Conservation (phyloP, 2,113 vertebrate genomes). For the Sebastes schlegelii region DNA sequence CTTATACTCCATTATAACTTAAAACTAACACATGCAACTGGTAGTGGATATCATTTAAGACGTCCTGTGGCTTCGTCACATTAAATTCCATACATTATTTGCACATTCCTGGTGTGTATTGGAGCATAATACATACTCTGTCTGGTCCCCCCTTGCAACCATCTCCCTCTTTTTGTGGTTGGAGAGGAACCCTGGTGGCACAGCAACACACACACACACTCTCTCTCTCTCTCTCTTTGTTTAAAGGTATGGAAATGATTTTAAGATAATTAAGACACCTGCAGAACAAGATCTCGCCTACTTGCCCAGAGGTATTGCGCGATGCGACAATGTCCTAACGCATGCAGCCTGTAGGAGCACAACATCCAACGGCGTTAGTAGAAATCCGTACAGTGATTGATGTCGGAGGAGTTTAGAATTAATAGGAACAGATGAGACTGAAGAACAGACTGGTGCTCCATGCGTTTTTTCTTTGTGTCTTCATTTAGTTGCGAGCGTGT, state of each 20-base stretch:
- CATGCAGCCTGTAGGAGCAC: constrained; percentile 14
- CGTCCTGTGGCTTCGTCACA: not conserved
- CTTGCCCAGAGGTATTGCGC: not conserved
- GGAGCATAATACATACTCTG: not conserved
- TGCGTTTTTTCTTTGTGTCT: constrained; percentile 45
- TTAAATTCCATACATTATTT: not conserved
- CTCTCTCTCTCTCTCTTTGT: constrained; percentile 3
- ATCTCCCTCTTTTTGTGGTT: not conserved
- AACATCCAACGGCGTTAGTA: constrained; percentile 41
- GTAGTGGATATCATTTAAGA: not conserved
- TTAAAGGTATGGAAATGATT: constrained; percentile 31
- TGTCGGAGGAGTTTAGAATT: constrained; percentile 41
- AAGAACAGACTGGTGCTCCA: constrained; percentile 14
- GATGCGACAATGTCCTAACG: not conserved
- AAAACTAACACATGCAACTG: not conserved
- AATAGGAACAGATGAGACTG: constrained; percentile 57
- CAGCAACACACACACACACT: not conserved
- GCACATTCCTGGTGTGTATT: not conserved
- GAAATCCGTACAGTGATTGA: constrained; percentile 67
- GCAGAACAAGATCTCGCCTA: constrained; percentile 34
- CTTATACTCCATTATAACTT: not conserved
- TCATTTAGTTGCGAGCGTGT: constrained; percentile 19
- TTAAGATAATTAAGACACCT: constrained; percentile 57
- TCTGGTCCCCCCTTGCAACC: not conserved
- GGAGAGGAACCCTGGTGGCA: not conserved